Evolutionary conservation across 2,888 invertebrate species (phyloP).

Genomic region (Maniola hyperantus): DNA sequence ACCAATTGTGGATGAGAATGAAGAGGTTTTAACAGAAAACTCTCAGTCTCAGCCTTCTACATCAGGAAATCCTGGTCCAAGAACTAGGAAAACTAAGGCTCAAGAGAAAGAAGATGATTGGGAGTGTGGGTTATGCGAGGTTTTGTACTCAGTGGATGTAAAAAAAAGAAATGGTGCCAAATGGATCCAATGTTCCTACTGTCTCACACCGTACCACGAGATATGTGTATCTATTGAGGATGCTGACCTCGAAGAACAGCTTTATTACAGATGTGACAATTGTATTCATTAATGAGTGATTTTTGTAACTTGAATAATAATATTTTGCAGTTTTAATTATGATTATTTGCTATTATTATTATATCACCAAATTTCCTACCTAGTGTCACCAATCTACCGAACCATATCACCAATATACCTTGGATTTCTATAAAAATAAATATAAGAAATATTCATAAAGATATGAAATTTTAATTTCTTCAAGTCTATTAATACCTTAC

Average conservation of each 20-base stretch:
- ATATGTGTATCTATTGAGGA: slow-evolving; percentile 8
- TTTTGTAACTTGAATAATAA: slow-evolving; percentile 4
- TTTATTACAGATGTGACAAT: slow-evolving; percentile 4
- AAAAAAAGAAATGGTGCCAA: slow-evolving; percentile 21
- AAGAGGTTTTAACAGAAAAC: slow-evolving; percentile 4
- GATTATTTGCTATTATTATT: slow-evolving; percentile 4
- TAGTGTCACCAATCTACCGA: slow-evolving; percentile 1
- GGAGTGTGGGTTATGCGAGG: slow-evolving; percentile 1
- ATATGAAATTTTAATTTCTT: not conserved
- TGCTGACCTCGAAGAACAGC: slow-evolving; percentile 10
- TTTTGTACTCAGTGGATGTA: slow-evolving; percentile 5
- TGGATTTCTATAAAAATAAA: not conserved
- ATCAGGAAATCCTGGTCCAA: slow-evolving; percentile 2
- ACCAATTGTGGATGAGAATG: slow-evolving; percentile 4
- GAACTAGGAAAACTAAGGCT: slow-evolving; percentile 4
- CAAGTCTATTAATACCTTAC: not conserved
- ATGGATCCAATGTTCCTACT: slow-evolving; percentile 22
- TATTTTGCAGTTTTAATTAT: slow-evolving; percentile 4
- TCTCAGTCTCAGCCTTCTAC: slow-evolving; percentile 4
- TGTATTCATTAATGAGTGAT: slow-evolving; percentile 4
- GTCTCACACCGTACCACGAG: slow-evolving; percentile 21
- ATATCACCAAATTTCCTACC: slow-evolving; percentile 4
- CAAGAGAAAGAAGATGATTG: slow-evolving; percentile 4
- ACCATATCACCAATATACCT: slow-evolving; percentile 1
- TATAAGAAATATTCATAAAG: slow-evolving; percentile 1